Conservation (phyloP, 2,888 invertebrate species). For the Stenolophus ochropezus region DNA sequence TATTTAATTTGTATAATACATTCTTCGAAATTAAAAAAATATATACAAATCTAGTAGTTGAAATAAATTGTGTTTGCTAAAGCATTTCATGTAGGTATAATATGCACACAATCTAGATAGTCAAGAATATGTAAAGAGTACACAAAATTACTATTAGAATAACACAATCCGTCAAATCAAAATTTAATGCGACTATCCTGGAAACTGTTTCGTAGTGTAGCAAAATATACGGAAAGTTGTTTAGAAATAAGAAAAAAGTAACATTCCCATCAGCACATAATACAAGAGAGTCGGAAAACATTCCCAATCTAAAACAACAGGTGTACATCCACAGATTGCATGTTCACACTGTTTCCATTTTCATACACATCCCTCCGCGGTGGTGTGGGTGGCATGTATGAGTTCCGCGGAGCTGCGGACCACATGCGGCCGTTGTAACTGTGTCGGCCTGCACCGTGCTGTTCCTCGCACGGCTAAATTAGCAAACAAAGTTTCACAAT, state of each 20-base stretch:
- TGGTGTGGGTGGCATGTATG: conserved; percentile 2
- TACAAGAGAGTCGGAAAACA: neutral
- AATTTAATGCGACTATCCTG: neutral
- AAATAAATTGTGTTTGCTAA: too few species aligned
- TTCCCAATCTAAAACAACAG: conserved; percentile 15
- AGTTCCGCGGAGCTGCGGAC: conserved; percentile 8
- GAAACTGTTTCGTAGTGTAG: neutral
- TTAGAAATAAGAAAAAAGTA: neutral
- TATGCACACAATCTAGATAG: too few species aligned
- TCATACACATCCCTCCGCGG: neutral
- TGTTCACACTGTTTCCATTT: conserved; percentile 15
- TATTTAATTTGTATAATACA: too few species aligned
- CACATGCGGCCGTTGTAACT: conserved; percentile 1
- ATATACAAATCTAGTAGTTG: too few species aligned
- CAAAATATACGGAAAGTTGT: neutral
- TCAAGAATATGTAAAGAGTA: too few species aligned
- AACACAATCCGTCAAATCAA: neutral
- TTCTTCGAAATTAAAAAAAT: too few species aligned
- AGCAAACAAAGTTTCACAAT: conserved; percentile 43
- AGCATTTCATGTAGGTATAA: too few species aligned
- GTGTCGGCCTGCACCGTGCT: neutral
- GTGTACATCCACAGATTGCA: conserved; percentile 5
- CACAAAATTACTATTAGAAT: neutral
- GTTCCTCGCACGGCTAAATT: conserved; percentile 15
- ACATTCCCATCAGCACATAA: neutral